phyloP scores from a whole-genome alignment of 2,888 invertebrate genomes.

The Piscicola geometra region DNA sequence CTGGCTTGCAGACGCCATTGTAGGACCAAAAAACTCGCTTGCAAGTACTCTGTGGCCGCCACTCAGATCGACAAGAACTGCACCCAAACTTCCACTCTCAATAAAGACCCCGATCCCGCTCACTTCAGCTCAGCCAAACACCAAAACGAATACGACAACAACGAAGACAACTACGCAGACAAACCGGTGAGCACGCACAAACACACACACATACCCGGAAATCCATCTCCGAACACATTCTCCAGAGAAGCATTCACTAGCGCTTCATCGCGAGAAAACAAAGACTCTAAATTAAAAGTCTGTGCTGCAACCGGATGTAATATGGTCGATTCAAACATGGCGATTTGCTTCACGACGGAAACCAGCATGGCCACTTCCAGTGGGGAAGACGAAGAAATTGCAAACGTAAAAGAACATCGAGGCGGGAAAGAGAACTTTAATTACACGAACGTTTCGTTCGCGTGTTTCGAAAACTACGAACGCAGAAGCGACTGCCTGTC shows the following conservation, averaged over 20 bases:
- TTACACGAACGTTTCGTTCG: conserved; percentile 6
- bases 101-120: conserved; percentile 3
- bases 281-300: background rate
- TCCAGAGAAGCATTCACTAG: no score
- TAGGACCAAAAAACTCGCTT: background rate
- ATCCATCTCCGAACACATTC: no score
- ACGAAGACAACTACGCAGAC: conserved; percentile 7
- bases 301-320: no score
- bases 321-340: background rate
- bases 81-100: conserved; percentile 1
- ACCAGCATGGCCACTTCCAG: background rate
- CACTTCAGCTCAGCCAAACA: no score
- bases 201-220: background rate
- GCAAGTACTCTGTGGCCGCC: conserved; percentile 19
- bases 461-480: conserved; percentile 22
- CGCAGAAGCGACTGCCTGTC: background rate
- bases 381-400: background rate
- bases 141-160: conserved; percentile 2
- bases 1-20: conserved; percentile 13
- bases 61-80: conserved; percentile 8
- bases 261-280: background rate
- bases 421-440: background rate
- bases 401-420: background rate
- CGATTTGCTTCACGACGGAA: background rate
- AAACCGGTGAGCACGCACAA: background rate